Base-by-base conservation (phyloP, 2,888 invertebrate species). In the Meta bourneti region DNA sequence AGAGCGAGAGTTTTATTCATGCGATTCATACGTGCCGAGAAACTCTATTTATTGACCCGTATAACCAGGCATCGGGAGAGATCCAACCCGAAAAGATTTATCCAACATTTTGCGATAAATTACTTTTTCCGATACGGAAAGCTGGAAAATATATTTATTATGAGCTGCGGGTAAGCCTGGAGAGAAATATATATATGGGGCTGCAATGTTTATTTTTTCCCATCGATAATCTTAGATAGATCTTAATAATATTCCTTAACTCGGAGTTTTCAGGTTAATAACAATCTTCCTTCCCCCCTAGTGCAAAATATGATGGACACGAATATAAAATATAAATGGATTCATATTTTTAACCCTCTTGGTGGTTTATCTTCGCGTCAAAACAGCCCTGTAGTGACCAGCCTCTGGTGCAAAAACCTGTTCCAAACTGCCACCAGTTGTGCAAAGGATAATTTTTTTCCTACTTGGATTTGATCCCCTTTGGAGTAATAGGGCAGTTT, bases 61-160 rank as follows among this genome's bases (percentile, higher is more conserved):
- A 61, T 61, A 61, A 61, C 61, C 61, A 61, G 61, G 61, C 61
- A 16, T 16, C 61, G 11, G 16, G 11, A 16, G 61, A 61, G 61
- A 61, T 61, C 16, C 61, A 61, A 4, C 61, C 61, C 5, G 61
- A 11, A 61, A 61, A 61, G 61, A 61, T 61, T 61, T 61, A 61
- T 61, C 61, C 61, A 61, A 61, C 61, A 61, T 61, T 61, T 61
- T 61, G 61, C 61, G 61, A 61, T 61, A 61, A 61, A 61, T 61
- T 61, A 16, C 61, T 61, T 61, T 61, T 61, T 61, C 61, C 61
- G 61, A 61, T 61, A 61, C 61, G 61, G 61, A 61, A 16, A 61
- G 11, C 61, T 61, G 61, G 61, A 61, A 61, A 61, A 61, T 61
- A 61, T 61, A 61, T 61, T 61, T 61, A 61, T 11, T 61, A 61